These are phyloP conservation scores for Lemur catta DNA, from an alignment of 2,797 vertebrate genomes.

Conservation along the genomic window DNA sequence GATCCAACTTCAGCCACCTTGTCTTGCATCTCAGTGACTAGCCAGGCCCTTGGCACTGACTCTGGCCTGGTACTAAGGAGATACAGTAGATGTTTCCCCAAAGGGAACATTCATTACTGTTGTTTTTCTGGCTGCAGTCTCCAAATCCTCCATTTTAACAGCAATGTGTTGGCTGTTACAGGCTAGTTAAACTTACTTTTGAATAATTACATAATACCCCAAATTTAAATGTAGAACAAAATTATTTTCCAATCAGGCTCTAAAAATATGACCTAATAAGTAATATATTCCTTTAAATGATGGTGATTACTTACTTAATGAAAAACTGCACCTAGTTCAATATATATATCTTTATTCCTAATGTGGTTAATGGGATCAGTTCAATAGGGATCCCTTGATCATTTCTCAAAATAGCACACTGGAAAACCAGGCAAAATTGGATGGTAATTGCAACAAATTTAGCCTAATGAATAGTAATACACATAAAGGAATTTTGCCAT, in stretches of 20 bases:
- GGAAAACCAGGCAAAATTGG: constrained; percentile 70
- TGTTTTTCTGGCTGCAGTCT: constrained; percentile 10
- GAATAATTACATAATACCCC: constrained; percentile 55
- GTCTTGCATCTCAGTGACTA: neutral
- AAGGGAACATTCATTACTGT: neutral
- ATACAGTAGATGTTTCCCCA: neutral
- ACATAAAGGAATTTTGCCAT: constrained; percentile 72
- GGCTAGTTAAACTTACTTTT: constrained; percentile 60
- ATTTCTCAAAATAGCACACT: constrained; percentile 71
- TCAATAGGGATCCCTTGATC: constrained; percentile 72
- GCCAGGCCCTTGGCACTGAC: neutral
- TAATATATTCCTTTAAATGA: constrained; percentile 65
- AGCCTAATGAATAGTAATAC: constrained; percentile 79
- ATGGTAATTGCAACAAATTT: constrained; percentile 79
- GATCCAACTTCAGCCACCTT: neutral
- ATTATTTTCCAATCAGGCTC: constrained; percentile 58
- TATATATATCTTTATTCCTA: constrained; percentile 65
- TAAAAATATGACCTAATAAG: constrained; percentile 67
- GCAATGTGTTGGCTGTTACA: constrained; percentile 56
- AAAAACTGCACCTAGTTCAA: constrained; percentile 67
- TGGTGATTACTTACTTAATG: constrained; percentile 69
- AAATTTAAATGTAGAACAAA: constrained; percentile 62
- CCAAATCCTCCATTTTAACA: constrained; percentile 43
- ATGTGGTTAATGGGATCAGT: constrained; percentile 58
- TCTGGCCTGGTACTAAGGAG: neutral